Evolutionary conservation across 2,113 vertebrate species (phyloP).

Genomic region (Gadus chalcogrammus): DNA sequence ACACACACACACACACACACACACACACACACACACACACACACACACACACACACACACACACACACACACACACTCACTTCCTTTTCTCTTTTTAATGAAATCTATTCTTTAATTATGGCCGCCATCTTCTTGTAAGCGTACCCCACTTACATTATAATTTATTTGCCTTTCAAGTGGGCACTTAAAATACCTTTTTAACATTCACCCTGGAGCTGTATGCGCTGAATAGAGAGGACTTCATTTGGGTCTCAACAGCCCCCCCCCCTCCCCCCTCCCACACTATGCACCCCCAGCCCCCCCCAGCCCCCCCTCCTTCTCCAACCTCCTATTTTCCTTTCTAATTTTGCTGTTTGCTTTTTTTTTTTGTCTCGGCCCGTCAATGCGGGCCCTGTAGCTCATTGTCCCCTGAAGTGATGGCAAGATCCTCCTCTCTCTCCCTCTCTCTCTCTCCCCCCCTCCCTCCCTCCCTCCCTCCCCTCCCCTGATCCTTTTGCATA

Average conservation of each 20-base stretch:
- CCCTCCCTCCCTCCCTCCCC: conserved; percentile 53
- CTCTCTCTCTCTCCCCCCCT: conserved; percentile 59
- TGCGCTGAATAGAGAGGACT: conserved; percentile 49
- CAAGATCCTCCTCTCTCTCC: conserved; percentile 67
- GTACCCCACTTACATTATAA: conserved; percentile 39
- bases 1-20: neutral
- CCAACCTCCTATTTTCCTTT: conserved; percentile 44
- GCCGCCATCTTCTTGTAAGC: conserved; percentile 39
- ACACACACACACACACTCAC: neutral
- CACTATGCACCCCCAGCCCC: conserved; percentile 1
- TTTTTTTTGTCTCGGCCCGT: conserved; percentile 65
- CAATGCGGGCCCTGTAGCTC: conserved; percentile 63
- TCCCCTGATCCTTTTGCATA: conserved; percentile 54
- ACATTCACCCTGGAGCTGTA: conserved; percentile 37
- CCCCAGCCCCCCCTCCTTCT: conserved; percentile 27
- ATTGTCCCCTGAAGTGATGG: conserved; percentile 65
- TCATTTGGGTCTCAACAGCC: conserved; percentile 40
- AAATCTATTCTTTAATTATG: conserved; percentile 49
- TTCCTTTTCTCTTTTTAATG: conserved; percentile 15
- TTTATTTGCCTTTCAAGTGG: conserved; percentile 56
- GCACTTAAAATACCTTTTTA: conserved; percentile 47
- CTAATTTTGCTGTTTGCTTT: conserved; percentile 61
- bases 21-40: neutral
- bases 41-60: too few species aligned
- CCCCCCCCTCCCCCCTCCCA: conserved; percentile 15